Evolutionary conservation across 2,797 vertebrate genomes (phyloP).

Genomic region (Myripristis murdjan): DNA sequence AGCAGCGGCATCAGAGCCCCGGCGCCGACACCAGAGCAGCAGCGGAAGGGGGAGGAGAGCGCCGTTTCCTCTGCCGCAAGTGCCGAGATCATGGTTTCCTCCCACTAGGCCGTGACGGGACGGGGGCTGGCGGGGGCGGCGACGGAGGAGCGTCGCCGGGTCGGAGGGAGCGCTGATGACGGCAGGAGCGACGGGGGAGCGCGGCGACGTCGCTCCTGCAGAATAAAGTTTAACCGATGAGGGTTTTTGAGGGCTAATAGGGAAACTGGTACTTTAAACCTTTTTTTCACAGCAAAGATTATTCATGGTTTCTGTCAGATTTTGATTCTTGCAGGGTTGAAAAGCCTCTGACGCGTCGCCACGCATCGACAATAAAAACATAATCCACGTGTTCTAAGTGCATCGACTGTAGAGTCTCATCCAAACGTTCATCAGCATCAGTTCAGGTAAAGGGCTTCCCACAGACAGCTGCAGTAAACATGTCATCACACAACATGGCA

Average conservation of each 20-base stretch:
- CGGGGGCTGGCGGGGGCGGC: slow-evolving; percentile 52
- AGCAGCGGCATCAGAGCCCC: slow-evolving; percentile 80
- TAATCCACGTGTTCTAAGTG: too few relatives aligned
- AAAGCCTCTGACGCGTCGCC: too few relatives aligned
- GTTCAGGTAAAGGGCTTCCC: slow-evolving; percentile 66
- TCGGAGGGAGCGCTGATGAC: slow-evolving; percentile 55
- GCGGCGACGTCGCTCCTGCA: slow-evolving; percentile 65
- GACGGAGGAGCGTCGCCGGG: slow-evolving; percentile 41
- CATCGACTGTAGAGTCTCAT: too few relatives aligned
- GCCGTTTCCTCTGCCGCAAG: slow-evolving; percentile 18
- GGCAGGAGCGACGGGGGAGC: slow-evolving; percentile 54
- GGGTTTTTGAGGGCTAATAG: too few relatives aligned
- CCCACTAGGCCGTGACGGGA: slow-evolving; percentile 52
- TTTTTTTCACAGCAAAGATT: too few relatives aligned
- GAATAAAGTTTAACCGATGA: background rate
- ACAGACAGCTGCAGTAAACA: slow-evolving; percentile 10
- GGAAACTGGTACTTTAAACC: too few relatives aligned
- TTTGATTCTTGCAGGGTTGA: background rate
- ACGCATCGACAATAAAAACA: too few relatives aligned
- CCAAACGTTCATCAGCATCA: slow-evolving; percentile 22
- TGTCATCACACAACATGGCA: too few relatives aligned
- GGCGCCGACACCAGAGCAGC: slow-evolving; percentile 73
- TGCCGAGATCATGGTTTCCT: slow-evolving; percentile 58
- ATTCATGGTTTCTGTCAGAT: background rate
- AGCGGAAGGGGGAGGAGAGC: slow-evolving; percentile 61